Evolutionary conservation across 2,113 vertebrate genomes (phyloP).

Genomic region (Chaetorhynchus papuensis): DNA sequence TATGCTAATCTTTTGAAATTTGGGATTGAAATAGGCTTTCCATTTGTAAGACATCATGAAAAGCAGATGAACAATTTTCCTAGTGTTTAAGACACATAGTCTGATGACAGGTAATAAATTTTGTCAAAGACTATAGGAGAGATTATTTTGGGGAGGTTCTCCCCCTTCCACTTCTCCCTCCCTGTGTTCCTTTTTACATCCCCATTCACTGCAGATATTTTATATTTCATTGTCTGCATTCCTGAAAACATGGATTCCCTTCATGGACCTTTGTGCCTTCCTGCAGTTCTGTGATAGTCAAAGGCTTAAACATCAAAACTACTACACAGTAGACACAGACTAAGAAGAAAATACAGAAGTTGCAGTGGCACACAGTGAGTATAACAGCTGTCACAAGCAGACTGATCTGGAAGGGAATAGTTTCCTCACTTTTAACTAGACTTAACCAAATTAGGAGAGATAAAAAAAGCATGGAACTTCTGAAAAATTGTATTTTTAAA

Average conservation of each 20-base stretch:
- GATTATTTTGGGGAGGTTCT: not conserved
- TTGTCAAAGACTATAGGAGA: not conserved
- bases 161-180: not conserved
- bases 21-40: not conserved
- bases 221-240: not conserved
- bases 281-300: not conserved
- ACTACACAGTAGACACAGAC: accelerated
- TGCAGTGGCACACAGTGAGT: not conserved
- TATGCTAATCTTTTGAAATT: not conserved
- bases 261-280: not conserved
- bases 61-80: not conserved
- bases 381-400: not conserved
- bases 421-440: not conserved
- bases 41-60: not conserved
- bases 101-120: not conserved
- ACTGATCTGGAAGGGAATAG: not conserved
- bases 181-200: not conserved
- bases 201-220: not conserved
- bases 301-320: not conserved
- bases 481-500: not conserved
- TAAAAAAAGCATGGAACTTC: not conserved
- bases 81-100: not conserved
- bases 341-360: not conserved
- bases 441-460: not conserved
- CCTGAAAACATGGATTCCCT: not conserved